phyloP scores from a whole-genome alignment of 2,113 vertebrate species.

The Zosterops lateralis region DNA sequence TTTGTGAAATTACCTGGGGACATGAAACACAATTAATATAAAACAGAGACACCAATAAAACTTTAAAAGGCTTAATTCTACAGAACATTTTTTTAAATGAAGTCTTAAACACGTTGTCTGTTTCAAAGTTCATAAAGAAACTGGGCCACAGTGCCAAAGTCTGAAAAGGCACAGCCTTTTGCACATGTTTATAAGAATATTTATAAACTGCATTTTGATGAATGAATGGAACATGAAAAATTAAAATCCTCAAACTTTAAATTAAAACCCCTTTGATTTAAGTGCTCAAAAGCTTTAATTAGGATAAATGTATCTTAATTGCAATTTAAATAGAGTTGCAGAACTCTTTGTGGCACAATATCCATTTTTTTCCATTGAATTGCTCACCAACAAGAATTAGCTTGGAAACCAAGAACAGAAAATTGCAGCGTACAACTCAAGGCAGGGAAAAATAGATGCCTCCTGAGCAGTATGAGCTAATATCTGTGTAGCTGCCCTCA shows the following conservation, averaged over 20 bases:
- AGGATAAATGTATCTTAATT: neutral
- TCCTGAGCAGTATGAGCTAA: neutral
- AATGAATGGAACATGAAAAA: neutral
- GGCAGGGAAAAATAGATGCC: neutral
- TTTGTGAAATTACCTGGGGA: conserved; percentile 33
- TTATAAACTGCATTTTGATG: neutral
- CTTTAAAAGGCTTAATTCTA: neutral
- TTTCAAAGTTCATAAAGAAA: conserved; percentile 7
- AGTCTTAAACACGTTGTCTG: neutral
- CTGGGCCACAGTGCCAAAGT: neutral
- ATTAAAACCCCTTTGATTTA: neutral
- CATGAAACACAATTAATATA: neutral
- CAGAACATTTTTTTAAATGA: neutral
- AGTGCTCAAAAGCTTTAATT: neutral
- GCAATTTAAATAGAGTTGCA: neutral
- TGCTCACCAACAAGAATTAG: neutral
- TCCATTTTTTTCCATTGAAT: neutral
- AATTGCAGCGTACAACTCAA: neutral
- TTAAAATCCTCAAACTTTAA: neutral
- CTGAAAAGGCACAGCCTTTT: neutral
- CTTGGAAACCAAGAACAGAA: conserved; percentile 8
- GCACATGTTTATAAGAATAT: neutral
- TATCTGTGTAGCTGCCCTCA: conserved; percentile 3
- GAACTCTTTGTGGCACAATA: neutral
- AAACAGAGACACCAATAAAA: neutral